Evolutionary conservation across 2,113 vertebrate species (phyloP), one percentile per base, ranked within the genome.

Genomic region (Sphyrna mokarran): DNA sequence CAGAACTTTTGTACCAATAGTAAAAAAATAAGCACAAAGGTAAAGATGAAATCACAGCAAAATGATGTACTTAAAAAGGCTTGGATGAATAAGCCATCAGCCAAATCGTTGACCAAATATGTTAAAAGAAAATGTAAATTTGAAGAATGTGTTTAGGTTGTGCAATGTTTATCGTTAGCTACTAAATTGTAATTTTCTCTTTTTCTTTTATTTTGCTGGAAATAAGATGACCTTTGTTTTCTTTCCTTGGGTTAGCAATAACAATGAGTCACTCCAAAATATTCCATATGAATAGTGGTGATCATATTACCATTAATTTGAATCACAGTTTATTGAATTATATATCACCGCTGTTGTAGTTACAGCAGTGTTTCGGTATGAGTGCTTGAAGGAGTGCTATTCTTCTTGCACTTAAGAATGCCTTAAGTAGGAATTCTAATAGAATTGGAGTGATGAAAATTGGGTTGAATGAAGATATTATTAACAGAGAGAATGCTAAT

Each of bases 291-390:
- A 66, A 37, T 66, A 66, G 18, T 66, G 16, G 37, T 93, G 33
- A 93, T 93, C 89, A 93, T 93, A n/a, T 93, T n/a, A 93, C 61
- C 89, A 93, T 40, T 68, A 93, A 37, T 93, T 66, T 83, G 80
- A 20, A 40, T 83, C 37, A 66, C 10, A 66, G 29, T 93, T 93
- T 22, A 66, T 93, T 93, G 89, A 66, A 68, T 66, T 93, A 20
- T 37, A 37, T 93, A 93, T 93, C 37, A n/a, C n/a, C 58, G 33
- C 1, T 43, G 61, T 93, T 93, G 89, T 93, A 93, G 33, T 93
- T 93, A 22, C 33, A 40, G 61, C 89, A 93, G 33, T 93, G 89
- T 66, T 63, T 93, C 61, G 61, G n/a, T 66, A 22, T 93, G 61
- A 93, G 63, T 22, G 22, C 61, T 93, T 68, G 20, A n/a, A 18